Base-by-base conservation (phyloP, 2,888 invertebrate species). In the Seira sanloemensis region DNA sequence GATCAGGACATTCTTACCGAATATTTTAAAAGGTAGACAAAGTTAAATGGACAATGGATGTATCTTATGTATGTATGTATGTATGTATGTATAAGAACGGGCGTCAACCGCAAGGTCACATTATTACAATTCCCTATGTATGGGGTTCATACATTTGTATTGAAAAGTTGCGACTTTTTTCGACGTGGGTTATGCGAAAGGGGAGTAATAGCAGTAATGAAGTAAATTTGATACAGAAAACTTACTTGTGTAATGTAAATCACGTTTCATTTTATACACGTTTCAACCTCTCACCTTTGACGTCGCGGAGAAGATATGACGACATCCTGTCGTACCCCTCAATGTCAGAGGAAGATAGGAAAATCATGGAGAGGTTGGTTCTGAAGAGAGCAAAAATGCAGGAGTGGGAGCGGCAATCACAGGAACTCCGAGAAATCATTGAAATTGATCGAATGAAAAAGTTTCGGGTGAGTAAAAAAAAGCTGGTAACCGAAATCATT, bases 381-480 rank as follows among this genome's bases (percentile, higher is more conserved):
- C 78, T 88, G 1, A 89, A 88, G 75, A 85, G 88, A 84, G 88
- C 85, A 2, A 81, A 86, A 72, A 86, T 87, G 79, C n/a, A 87
- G 69, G 89, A 89, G 68, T 88, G 88, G 88, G 88, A 89, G 50
- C 75, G 84, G 54, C 85, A 85, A 54, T 86, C 88, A 18, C 87
- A 88, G 46, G 86, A 88, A 18, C 68, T 88, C 9, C 75, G 89
- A 23, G 74, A 72, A 16, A 75, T 83, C n/a, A 78, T 88, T 27
- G 88, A 89, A 76, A 75, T 83, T 26, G 88, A 89, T 19, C 69
- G 85, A 27, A 66, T 86, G 58, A 78, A 80, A 25, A 80, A 87
- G 73, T 86, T 67, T 58, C 54, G 83, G 26, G 89, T 89, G 78
- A 74, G 25, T 74, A 69, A 7, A 9, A 27, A 27, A n/a, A 21